Conservation (phyloP, 2,888 invertebrate species). For the Boloria selene region DNA sequence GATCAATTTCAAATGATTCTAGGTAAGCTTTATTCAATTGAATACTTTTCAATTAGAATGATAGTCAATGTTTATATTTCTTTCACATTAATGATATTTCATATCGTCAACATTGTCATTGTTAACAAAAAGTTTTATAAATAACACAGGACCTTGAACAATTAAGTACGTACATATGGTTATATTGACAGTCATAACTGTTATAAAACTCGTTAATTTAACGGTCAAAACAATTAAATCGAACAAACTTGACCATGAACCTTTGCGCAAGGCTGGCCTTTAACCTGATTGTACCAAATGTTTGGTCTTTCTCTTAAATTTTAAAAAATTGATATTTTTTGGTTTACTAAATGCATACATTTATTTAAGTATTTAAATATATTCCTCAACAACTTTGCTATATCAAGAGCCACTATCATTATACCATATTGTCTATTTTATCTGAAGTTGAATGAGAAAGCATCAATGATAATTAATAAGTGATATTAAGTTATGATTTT, state of each 20-base stretch:
- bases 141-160: neutral
- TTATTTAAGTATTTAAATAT: neutral
- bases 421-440: too few species aligned
- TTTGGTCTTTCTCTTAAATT: neutral
- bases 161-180: neutral
- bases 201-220: constrained; percentile 10
- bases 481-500: too few species aligned
- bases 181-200: constrained; percentile 16
- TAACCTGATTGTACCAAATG: neutral
- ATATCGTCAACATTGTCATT: neutral
- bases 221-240: constrained; percentile 17
- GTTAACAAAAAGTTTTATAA: neutral
- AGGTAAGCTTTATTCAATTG: too few species aligned
- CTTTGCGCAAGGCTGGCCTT: constrained; percentile 2
- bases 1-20: too few species aligned
- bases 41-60: too few species aligned
- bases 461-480: too few species aligned
- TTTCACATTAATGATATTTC: too few species aligned
- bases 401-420: neutral
- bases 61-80: too few species aligned
- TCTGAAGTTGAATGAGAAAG: too few species aligned
- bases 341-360: neutral
- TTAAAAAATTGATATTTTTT: neutral
- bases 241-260: constrained; percentile 14
- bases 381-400: neutral